phyloP scores from a whole-genome alignment of 2,888 invertebrate species.

The Cetonia aurata region DNA sequence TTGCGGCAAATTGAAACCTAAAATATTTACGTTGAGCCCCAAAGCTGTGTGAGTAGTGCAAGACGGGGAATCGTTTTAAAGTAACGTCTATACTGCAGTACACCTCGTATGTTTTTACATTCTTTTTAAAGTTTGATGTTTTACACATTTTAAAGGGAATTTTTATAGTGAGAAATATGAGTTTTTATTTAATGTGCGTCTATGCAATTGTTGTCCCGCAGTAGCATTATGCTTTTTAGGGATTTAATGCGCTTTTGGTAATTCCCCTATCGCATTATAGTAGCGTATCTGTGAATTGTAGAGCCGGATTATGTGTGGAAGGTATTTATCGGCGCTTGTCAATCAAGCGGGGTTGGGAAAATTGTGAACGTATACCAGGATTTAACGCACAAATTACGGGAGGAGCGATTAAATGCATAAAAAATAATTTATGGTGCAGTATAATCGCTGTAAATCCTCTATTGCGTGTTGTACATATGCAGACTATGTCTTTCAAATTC shows the following conservation, averaged over 20 bases:
- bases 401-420: no score
- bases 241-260: constrained; percentile 6
- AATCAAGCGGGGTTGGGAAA: constrained; percentile 22
- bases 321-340: constrained; percentile 29
- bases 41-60: background rate
- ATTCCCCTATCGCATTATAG: no score
- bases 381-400: background rate
- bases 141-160: background rate
- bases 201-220: background rate
- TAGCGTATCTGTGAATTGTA: background rate
- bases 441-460: no score
- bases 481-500: no score
- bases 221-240: background rate
- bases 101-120: background rate
- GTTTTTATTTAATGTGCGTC: background rate
- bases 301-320: background rate
- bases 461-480: no score
- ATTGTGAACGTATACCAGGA: constrained; percentile 11
- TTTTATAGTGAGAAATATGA: no score
- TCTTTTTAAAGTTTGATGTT: background rate
- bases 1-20: constrained; percentile 37
- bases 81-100: no score
- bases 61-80: no score
- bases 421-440: no score
- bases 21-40: constrained; percentile 26